These are phyloP conservation scores for Dysidea cf. avara DNA, from an alignment of 37 sponge, comb jelly and placozoan species.

Conservation along the genomic window DNA sequence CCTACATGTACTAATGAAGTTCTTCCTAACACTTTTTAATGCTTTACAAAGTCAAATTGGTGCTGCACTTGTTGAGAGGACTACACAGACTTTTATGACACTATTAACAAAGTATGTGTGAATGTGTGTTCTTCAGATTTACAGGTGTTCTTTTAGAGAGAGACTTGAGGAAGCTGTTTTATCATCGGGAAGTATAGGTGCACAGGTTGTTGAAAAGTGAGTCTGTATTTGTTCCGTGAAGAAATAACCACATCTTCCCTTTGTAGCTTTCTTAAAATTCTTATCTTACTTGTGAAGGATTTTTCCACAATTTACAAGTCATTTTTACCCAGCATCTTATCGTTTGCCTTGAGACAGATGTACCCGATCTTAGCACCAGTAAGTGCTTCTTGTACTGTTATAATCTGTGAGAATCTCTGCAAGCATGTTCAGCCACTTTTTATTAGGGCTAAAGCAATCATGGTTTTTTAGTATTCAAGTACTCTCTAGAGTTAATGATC, in stretches of 20 bases:
- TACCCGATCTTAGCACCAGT: conserved; percentile 66
- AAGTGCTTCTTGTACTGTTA: too few species aligned
- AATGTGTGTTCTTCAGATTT: not conserved
- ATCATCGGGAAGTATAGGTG: conserved; percentile 41
- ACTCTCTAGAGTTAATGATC: too few species aligned
- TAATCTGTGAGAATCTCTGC: too few species aligned
- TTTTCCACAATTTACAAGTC: not conserved
- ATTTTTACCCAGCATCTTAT: conserved; percentile 66
- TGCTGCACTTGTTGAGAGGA: conserved; percentile 45
- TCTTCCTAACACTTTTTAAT: conserved; percentile 71
- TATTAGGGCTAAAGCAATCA: too few species aligned
- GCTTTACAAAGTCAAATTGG: conserved; percentile 65
- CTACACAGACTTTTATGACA: conserved; percentile 69
- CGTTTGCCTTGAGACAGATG: conserved; percentile 75
- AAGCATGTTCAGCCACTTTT: too few species aligned
- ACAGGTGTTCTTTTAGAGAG: conserved; percentile 29
- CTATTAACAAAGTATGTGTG: conserved; percentile 50
- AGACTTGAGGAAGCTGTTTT: conserved; percentile 51
- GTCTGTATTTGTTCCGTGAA: conserved; percentile 7
- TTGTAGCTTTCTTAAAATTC: conserved; percentile 67
- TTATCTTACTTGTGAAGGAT: conserved; percentile 56
- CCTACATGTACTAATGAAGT: conserved; percentile 53
- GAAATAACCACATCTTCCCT: not conserved
- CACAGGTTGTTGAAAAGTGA: conserved; percentile 76
- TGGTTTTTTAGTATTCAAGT: too few species aligned